A percentile compares a stretch with the other conserved stretches of the same genome.
Evolutionary conservation across 1,140 invertebrate species (phyloP).

Genomic region (Drosophila neocordata): DNA sequence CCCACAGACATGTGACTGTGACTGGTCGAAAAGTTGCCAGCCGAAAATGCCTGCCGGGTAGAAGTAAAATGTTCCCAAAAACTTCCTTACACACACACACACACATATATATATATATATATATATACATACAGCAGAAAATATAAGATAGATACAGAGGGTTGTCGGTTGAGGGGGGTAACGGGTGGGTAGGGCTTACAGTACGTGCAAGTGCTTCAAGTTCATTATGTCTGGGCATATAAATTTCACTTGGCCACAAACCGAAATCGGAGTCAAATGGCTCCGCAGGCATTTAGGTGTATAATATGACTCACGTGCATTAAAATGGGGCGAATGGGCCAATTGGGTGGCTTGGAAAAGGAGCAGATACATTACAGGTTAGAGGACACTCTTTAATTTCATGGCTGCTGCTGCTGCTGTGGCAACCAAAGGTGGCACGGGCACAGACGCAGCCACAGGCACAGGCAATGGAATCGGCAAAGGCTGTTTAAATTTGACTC

Average conservation of each 20-base stretch:
- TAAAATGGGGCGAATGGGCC: not conserved
- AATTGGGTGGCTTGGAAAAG: no score
- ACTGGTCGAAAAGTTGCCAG: conserved; percentile 24
- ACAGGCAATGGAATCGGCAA: not conserved
- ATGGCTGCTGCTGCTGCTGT: not conserved
- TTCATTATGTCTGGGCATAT: conserved; percentile 79
- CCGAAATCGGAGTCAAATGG: conserved; percentile 79
- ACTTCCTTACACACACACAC: conserved; percentile 17
- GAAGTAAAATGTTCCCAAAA: conserved; percentile 57
- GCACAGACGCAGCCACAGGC: no score
- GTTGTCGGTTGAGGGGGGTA: not conserved
- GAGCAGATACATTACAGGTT: not conserved
- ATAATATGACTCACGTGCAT: conserved; percentile 61
- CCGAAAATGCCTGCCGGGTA: conserved; percentile 53
- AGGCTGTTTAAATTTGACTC: conserved; percentile 33
- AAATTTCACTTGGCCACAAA: conserved; percentile 78
- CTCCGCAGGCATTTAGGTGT: conserved; percentile 66
- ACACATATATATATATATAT: not conserved
- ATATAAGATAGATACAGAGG: not conserved
- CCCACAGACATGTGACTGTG: not conserved
- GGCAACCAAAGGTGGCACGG: not conserved
- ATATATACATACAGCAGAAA: no score
- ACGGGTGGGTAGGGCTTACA: not conserved
- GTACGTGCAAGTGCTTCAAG: conserved; percentile 72
- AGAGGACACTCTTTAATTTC: conserved; percentile 13